phyloP scores from a whole-genome alignment of 2,888 invertebrate species.

The Caenorhabditis angaria region DNA sequence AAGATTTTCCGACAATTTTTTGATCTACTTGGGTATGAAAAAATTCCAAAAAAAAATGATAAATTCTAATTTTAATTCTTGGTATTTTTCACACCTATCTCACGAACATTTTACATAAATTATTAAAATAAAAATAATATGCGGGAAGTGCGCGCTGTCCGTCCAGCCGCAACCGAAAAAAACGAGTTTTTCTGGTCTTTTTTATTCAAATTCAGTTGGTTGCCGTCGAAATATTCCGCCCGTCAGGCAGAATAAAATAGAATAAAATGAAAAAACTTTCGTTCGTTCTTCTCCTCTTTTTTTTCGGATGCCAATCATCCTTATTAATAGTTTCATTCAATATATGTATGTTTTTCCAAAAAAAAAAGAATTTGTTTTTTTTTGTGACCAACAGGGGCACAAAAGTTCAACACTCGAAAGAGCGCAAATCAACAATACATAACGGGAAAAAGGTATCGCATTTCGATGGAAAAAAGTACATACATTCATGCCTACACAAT shows the following conservation, averaged over 20 bases:
- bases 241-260: too few relatives aligned
- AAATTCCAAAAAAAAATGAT: not conserved
- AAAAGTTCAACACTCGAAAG: not conserved
- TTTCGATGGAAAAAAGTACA: not conserved
- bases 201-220: not conserved
- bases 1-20: too few relatives aligned
- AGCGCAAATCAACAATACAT: not conserved
- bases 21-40: too few relatives aligned
- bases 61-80: too few relatives aligned
- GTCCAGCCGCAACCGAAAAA: conserved; percentile 2
- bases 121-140: not conserved
- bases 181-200: conserved; percentile 4
- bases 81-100: not conserved
- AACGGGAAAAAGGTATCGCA: not conserved
- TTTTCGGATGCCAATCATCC: not conserved
- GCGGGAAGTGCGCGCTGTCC: not conserved
- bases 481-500: not conserved
- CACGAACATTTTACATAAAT: conserved; percentile 1
- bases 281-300: not conserved
- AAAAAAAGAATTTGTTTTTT: too few relatives aligned
- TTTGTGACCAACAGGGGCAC: too few relatives aligned
- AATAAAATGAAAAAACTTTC: not conserved
- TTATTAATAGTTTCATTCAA: too few relatives aligned
- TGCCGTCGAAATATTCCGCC: not conserved
- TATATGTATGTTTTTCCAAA: too few relatives aligned